Evolutionary conservation across 2,888 invertebrate genomes (phyloP).

Genomic region (Spodoptera exigua): DNA sequence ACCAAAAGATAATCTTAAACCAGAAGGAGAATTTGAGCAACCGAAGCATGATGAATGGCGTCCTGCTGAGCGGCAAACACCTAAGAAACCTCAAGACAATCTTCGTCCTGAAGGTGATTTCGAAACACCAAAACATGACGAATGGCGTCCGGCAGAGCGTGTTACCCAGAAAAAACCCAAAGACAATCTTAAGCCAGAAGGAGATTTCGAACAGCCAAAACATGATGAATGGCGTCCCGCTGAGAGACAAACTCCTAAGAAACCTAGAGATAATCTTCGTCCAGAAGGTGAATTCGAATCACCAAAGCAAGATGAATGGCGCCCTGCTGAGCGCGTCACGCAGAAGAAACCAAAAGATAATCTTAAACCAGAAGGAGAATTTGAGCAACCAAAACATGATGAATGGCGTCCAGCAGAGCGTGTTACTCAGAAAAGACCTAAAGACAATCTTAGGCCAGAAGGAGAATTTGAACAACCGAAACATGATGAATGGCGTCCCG

Average conservation of each 20-base stretch:
- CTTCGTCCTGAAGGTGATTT: slow-evolving; percentile 39
- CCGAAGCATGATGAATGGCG: slow-evolving; percentile 40
- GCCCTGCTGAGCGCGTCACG: slow-evolving; percentile 60
- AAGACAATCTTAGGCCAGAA: slow-evolving; percentile 88
- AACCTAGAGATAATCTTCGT: slow-evolving; percentile 82
- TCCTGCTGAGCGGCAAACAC: slow-evolving; percentile 8
- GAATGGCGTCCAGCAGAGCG: slow-evolving; percentile 78
- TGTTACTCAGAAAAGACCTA: slow-evolving; percentile 66
- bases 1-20: slow-evolving; percentile 41
- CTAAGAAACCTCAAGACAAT: slow-evolving; percentile 33
- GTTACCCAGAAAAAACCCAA: slow-evolving; percentile 23
- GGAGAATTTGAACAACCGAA: slow-evolving; percentile 77
- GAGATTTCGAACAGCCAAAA: slow-evolving; percentile 86
- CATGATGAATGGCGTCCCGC: slow-evolving; percentile 77
- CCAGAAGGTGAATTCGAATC: slow-evolving; percentile 71
- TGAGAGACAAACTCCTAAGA: slow-evolving; percentile 77
- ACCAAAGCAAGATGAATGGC: slow-evolving; percentile 73
- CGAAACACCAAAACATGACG: slow-evolving; percentile 33
- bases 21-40: slow-evolving; percentile 37
- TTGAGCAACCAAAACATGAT: slow-evolving; percentile 75
- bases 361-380: slow-evolving; percentile 87
- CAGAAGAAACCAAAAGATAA: slow-evolving; percentile 78
- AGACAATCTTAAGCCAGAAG: slow-evolving; percentile 78
- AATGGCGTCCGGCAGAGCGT: slow-evolving; percentile 36
- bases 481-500: slow-evolving; percentile 55